Evolutionary conservation across 2,113 vertebrate genomes (phyloP), one percentile per base, ranked within the genome.

Genomic region (Oryzias curvinotus): DNA sequence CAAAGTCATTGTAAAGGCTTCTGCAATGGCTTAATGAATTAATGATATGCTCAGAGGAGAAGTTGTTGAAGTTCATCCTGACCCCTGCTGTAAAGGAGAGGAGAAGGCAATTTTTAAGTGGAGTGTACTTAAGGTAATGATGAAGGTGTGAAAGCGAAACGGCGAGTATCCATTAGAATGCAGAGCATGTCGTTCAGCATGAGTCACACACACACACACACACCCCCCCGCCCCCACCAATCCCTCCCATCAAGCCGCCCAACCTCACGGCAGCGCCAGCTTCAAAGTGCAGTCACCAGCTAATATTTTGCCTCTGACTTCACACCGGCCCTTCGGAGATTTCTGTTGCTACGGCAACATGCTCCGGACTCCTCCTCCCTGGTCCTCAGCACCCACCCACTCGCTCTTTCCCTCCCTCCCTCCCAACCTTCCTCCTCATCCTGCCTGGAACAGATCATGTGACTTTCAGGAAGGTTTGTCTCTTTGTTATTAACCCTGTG

Each of bases 301-400:
- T 89, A 81, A 87, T 85, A 89, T 88, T 81, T 78, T 48, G 85
- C 84, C 70, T 84, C 85, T 90, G 89, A 90, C 90, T 90, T 89
- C 86, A 90, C 88, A 86, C 81, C 59, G 80, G 86, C 86, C 87
- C 36, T 84, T 84, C 84, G 59, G 82, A 88, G 85, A 85, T 85
- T 88, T 84, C 84, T 80, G 89, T 91, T 91, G 87, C 90, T 85
- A 91, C 66, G 87, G 89, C 87, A 91, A 91, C 90, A 68, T 50
- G 74, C 64, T 80, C 75, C 74, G 43, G 70, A 77, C 82, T 84
- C 87, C 89, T 80, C 83, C 86, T 66, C 80, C 8, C 36, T 10
- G 8, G 12, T 77, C 71, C 68, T 51, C 64, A 44, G 45, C 52
- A 52, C 51, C 63, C 50, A n/a, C 46, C 18, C 49, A 8, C 36